A percentile compares a stretch with the other conserved stretches of the same genome.
phyloP scores from a whole-genome alignment of 2,888 invertebrate genomes.

The Platynereis dumerilii region DNA sequence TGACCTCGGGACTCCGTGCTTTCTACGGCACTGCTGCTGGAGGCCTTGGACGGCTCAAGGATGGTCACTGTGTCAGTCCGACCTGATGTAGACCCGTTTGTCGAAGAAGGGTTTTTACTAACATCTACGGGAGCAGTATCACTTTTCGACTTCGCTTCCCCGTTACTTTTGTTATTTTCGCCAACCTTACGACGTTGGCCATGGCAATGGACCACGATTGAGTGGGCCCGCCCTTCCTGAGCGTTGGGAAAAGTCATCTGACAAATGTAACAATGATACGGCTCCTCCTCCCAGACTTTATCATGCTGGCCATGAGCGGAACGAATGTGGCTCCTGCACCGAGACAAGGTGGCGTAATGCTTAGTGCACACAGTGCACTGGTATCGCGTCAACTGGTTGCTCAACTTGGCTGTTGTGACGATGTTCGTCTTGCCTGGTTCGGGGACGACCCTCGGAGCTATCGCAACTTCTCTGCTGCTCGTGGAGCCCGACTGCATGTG shows the following conservation, averaged over 20 bases:
- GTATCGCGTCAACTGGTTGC: neutral
- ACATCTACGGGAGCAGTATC: neutral
- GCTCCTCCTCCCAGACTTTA: constrained; percentile 6
- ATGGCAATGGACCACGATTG: neutral
- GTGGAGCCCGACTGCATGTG: neutral
- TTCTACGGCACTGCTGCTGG: neutral
- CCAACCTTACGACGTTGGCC: neutral
- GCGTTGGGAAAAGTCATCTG: neutral
- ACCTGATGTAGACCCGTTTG: neutral
- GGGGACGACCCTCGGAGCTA: neutral
- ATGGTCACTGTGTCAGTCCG: neutral
- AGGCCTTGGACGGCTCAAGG: neutral
- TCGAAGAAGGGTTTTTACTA: neutral
- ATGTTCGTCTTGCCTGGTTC: no score
- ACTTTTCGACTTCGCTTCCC: neutral
- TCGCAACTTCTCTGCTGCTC: neutral
- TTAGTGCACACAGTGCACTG: neutral
- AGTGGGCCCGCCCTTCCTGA: constrained; percentile 5
- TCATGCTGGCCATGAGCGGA: neutral
- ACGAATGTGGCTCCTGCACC: constrained; percentile 6
- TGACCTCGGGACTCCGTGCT: neutral
- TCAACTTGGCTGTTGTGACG: no score
- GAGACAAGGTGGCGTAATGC: neutral
- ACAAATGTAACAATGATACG: constrained; percentile 6
- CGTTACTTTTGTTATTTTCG: no score